Percentiles rank a stretch among this genome's conserved stretches.
These are phyloP conservation scores for Empis livida DNA, from an alignment of 2,888 invertebrate species.

Conservation along the genomic window DNA sequence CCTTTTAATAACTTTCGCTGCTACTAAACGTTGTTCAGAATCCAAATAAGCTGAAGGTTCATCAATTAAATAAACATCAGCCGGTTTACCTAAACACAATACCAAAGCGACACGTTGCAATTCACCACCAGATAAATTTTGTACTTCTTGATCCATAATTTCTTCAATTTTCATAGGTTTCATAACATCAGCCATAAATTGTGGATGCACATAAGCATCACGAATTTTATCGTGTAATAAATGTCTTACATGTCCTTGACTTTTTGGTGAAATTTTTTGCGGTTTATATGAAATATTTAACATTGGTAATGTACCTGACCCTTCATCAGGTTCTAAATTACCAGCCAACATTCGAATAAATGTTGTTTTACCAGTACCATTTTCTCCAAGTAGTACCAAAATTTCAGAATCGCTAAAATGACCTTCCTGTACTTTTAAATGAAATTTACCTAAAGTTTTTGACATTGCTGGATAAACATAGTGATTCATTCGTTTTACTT, in stretches of 20 bases:
- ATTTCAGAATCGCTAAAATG: slow-evolving; percentile 99
- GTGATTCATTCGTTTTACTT: slow-evolving; percentile 92
- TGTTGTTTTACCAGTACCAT: slow-evolving; percentile 99
- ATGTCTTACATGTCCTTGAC: slow-evolving; percentile 82
- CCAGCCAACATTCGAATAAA: slow-evolving; percentile 98
- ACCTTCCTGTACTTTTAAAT: slow-evolving; percentile 68
- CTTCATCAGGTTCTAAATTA: slow-evolving; percentile 76
- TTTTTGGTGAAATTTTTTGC: slow-evolving; percentile 98
- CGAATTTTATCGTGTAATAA: slow-evolving; percentile 93
- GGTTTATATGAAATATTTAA: slow-evolving; percentile 99
- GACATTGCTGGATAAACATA: slow-evolving; percentile 91
- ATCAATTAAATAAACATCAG: slow-evolving; percentile 96
- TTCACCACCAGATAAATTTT: slow-evolving; percentile 98
- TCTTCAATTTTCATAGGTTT: slow-evolving; percentile 95
- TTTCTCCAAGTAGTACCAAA: slow-evolving; percentile 90
- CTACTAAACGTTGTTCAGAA: slow-evolving; percentile 98
- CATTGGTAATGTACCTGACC: slow-evolving; percentile 50
- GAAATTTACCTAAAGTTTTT: slow-evolving; percentile 64
- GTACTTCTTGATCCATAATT: slow-evolving; percentile 96
- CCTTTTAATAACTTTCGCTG: slow-evolving; percentile 98
- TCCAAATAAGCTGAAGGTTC: slow-evolving; percentile 99
- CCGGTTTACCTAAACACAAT: slow-evolving; percentile 94
- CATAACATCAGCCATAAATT: slow-evolving; percentile 97
- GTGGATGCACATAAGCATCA: slow-evolving; percentile 95
- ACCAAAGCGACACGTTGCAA: slow-evolving; percentile 94